phyloP scores from a whole-genome alignment of 2,113 vertebrate species.

The Chamaetylas fuelleborni region DNA sequence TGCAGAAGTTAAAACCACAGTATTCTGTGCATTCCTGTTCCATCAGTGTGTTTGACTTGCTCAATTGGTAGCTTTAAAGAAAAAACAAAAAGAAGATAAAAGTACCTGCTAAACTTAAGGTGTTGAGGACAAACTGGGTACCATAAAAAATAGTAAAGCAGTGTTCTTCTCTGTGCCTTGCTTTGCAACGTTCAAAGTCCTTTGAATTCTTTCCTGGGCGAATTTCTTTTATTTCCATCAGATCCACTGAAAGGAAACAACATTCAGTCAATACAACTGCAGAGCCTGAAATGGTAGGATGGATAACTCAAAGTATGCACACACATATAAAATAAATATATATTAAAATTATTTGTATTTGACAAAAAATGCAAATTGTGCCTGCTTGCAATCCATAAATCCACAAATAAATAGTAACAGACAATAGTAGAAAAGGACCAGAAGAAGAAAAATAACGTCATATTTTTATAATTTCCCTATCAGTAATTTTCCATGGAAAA shows the following conservation, averaged over 20 bases:
- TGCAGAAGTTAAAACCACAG: neutral
- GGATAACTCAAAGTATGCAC: neutral
- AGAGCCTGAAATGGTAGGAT: neutral
- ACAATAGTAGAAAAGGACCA: neutral
- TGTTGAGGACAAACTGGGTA: constrained; percentile 91
- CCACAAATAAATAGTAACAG: neutral
- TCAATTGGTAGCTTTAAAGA: neutral
- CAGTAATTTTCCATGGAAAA: neutral
- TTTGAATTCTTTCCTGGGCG: constrained; percentile 90
- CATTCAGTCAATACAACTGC: neutral
- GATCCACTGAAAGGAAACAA: constrained; percentile 84
- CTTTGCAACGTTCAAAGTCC: constrained; percentile 93
- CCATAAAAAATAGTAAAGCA: constrained; percentile 95
- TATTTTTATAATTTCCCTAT: neutral
- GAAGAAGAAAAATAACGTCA: neutral
- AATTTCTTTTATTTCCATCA: constrained; percentile 93
- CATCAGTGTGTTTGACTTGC: neutral
- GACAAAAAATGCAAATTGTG: neutral
- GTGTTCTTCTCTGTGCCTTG: constrained; percentile 80
- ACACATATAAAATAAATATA: neutral
- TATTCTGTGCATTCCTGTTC: neutral
- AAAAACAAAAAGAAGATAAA: neutral
- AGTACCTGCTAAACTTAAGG: constrained; percentile 90
- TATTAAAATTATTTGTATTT: neutral
- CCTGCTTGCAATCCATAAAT: neutral